Conservation (phyloP, 1,140 invertebrate genomes). For the Aplysia californica region DNA sequence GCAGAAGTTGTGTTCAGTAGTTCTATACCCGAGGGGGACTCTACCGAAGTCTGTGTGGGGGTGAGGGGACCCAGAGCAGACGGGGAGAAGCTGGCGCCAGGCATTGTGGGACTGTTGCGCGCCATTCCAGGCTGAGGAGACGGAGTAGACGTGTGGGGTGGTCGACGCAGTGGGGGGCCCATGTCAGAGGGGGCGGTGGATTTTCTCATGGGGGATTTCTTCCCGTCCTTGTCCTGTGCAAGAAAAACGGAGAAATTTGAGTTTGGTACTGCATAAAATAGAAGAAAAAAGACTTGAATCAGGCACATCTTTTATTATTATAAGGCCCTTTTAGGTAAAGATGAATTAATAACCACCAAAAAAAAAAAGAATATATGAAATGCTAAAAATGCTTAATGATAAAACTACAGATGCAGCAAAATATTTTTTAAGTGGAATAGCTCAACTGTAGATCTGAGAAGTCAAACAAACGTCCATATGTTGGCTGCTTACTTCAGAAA, state of each 20-base stretch:
- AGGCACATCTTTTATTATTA: too few relatives aligned
- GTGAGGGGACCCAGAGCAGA: constrained; percentile 17
- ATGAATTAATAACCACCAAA: background rate
- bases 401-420: background rate
- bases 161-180: constrained; percentile 35
- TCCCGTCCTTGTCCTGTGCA: constrained; percentile 37
- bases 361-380: background rate
- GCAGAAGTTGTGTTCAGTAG: constrained; percentile 19
- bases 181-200: constrained; percentile 31
- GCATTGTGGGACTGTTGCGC: constrained; percentile 9
- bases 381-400: background rate
- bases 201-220: constrained; percentile 33
- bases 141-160: constrained; percentile 30
- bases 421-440: too few relatives aligned
- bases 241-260: constrained; percentile 1
- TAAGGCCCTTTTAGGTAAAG: too few relatives aligned
- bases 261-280: background rate
- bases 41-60: constrained; percentile 5
- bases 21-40: constrained; percentile 27
- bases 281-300: background rate
- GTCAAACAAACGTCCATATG: too few relatives aligned
- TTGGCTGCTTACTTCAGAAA: too few relatives aligned
- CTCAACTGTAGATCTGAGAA: too few relatives aligned
- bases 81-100: constrained; percentile 25
- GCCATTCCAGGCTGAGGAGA: constrained; percentile 26